Percentiles rank a stretch among this genome's conserved stretches.
These are phyloP conservation scores for Lithobates sylvaticus DNA, from an alignment of 2,797 vertebrate species.

Conservation along the genomic window DNA sequence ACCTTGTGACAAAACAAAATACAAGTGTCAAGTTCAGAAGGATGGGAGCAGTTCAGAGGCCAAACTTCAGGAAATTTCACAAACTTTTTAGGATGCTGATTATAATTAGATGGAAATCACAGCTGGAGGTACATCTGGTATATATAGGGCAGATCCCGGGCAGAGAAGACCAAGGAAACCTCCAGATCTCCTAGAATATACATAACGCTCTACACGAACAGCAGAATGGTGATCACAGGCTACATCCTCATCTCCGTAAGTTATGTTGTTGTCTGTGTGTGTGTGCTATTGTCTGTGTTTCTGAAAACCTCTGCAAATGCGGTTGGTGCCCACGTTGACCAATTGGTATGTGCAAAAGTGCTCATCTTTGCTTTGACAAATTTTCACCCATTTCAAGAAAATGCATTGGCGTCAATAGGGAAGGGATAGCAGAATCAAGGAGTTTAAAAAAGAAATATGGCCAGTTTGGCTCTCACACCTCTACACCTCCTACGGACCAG, in stretches of 20 bases:
- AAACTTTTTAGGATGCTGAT: neutral
- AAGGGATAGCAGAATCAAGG: too few species aligned
- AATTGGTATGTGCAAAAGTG: too few species aligned
- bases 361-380: too few species aligned
- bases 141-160: constrained; percentile 1
- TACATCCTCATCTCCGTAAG: neutral
- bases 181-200: neutral
- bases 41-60: neutral
- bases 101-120: neutral
- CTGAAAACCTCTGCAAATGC: too few species aligned
- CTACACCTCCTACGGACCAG: too few species aligned
- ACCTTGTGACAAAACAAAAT: neutral
- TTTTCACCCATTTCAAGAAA: too few species aligned
- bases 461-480: too few species aligned
- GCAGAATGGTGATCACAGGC: constrained; percentile 7
- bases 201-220: neutral
- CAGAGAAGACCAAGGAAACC: neutral
- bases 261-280: neutral
- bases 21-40: neutral
- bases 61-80: constrained; percentile 1
- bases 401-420: too few species aligned
- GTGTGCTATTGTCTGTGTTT: neutral
- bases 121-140: neutral
- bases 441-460: too few species aligned
- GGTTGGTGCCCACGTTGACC: too few species aligned